Percentiles rank a stretch among this genome's conserved stretches.
These are phyloP conservation scores for Darevskia mixta DNA, from an alignment of 2,797 vertebrate genomes.

Conservation along the genomic window DNA sequence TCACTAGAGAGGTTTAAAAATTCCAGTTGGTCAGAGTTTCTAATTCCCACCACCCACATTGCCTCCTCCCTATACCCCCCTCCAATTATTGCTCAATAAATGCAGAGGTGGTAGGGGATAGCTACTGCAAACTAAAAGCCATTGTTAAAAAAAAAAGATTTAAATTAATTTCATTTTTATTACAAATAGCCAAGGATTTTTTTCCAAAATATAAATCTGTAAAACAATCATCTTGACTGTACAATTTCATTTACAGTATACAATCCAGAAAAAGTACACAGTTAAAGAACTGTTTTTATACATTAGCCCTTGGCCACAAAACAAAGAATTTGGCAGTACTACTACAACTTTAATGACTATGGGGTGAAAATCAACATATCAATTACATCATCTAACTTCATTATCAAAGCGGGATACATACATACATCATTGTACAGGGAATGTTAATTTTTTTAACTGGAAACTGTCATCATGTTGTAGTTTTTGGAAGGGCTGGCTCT, in stretches of 20 bases:
- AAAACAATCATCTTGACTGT: slow-evolving; percentile 76
- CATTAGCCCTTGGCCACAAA: slow-evolving; percentile 71
- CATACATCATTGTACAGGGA: slow-evolving; percentile 60
- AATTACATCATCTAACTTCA: slow-evolving; percentile 56
- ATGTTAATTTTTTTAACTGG: slow-evolving; percentile 70
- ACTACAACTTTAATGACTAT: slow-evolving; percentile 63
- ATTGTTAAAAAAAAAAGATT: slow-evolving; percentile 48
- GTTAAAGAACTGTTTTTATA: slow-evolving; percentile 62
- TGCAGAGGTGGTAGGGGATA: slow-evolving; percentile 26
- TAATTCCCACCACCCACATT: not conserved
- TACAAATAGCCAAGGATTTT: slow-evolving; percentile 75
- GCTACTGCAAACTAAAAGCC: slow-evolving; percentile 48
- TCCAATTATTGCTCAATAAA: slow-evolving; percentile 55
- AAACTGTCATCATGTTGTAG: slow-evolving; percentile 79
- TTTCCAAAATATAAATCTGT: slow-evolving; percentile 79
- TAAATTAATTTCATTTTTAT: slow-evolving; percentile 73
- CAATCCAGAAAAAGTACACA: slow-evolving; percentile 61
- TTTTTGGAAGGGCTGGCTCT: slow-evolving; percentile 76
- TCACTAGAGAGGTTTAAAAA: slow-evolving; percentile 48
- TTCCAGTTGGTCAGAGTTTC: slow-evolving; percentile 40
- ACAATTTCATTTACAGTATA: slow-evolving; percentile 79
- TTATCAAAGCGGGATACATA: slow-evolving; percentile 56
- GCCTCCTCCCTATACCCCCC: not conserved
- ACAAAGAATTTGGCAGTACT: slow-evolving; percentile 68
- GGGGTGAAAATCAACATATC: slow-evolving; percentile 56